Percentiles rank a stretch among this genome's conserved stretches.
Evolutionary conservation across 1,140 invertebrate species (phyloP).

Genomic region (Paralvinella palmiformis): DNA sequence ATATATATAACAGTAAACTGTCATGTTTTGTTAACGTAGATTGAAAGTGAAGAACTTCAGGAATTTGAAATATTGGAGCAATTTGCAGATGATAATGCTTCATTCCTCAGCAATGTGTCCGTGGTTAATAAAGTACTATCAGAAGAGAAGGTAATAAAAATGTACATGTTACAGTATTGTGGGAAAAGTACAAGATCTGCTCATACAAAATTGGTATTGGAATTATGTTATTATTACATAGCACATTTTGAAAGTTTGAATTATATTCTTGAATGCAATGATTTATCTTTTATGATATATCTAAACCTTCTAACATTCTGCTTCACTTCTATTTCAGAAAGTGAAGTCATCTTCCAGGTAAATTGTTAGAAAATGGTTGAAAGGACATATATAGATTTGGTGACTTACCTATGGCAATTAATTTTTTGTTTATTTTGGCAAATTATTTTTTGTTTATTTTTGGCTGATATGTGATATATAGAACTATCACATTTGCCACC

Average conservation of each 20-base stretch:
- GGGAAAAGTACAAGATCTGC: too few species aligned
- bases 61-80: slow-evolving; percentile 49
- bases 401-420: too few species aligned
- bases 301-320: background rate
- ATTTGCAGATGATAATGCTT: slow-evolving; percentile 44
- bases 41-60: slow-evolving; percentile 15
- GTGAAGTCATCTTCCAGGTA: too few species aligned
- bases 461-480: too few species aligned
- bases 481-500: too few species aligned
- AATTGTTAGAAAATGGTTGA: too few species aligned
- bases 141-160: background rate
- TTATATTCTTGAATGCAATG: background rate
- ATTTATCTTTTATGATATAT: background rate
- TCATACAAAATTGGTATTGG: background rate
- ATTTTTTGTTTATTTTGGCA: too few species aligned
- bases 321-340: background rate
- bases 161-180: too few species aligned
- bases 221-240: background rate
- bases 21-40: background rate
- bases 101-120: slow-evolving; percentile 45
- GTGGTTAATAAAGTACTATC: slow-evolving; percentile 31
- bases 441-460: too few species aligned
- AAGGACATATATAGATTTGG: too few species aligned
- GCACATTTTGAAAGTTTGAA: background rate
- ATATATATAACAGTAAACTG: background rate